Base-by-base conservation (phyloP, 2,113 vertebrate genomes). In the Aegithalos caudatus region DNA sequence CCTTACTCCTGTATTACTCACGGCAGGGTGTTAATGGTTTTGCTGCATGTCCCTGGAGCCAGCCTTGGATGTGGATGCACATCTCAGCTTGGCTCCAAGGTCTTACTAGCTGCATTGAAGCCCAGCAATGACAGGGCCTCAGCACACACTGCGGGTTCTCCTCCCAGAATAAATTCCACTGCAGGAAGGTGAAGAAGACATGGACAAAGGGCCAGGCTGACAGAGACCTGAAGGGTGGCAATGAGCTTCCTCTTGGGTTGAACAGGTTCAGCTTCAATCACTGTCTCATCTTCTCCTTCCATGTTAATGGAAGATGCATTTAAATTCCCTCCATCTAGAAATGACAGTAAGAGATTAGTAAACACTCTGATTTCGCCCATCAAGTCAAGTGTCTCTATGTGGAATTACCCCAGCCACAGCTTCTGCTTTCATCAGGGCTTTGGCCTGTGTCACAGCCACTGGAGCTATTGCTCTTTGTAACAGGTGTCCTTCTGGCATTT, bases 321-420 rank as follows among this genome's bases (percentile, higher is more conserved):
- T 76, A 98, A 82, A 74, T 98, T 97, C 42, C 86, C 94, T 74
- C 96, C 98, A 62, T 98, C 98, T 99, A 94, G 56, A 85, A 96
- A 96, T 1, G n/a, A 66, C 48, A 96, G 38, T 18, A 91, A 51
- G 42, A 35, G 37, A 44, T 51, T 45, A 44, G 69, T 48, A 93
- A 90, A 92, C 48, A 54, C 56, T 64, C 40, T 66, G 35, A 35
- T 61, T 38, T 72, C 4, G 1, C 71, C 54, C 47, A 58, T 48
- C 11, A 47, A 9, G 20, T 35, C 70, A 76, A 56, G n/a, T 31
- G 13, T 33, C 58, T 69, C 15, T 47, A 50, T 13, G 27, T 12
- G 15, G 77, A 60, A 33, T 21, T 2, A 42, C 9, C 33, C 14
- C 35, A 69, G 35, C 12, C 69, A 22, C 11, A 66, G 45, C 33